Conservation (phyloP, 2,113 vertebrate species). For the Clarias gariepinus region DNA sequence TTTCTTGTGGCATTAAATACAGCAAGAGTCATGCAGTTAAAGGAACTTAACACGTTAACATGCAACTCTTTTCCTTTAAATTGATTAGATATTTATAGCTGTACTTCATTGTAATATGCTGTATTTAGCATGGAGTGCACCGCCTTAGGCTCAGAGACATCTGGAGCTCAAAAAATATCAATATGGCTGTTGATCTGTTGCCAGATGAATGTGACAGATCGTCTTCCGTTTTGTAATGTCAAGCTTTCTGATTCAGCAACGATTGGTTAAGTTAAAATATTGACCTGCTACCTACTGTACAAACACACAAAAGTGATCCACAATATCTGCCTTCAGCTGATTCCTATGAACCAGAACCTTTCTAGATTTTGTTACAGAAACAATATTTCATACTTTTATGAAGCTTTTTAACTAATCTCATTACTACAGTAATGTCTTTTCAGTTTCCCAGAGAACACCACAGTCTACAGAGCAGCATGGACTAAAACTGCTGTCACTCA, state of each 20-base stretch:
- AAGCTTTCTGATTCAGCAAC: background rate
- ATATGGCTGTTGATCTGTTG: slow-evolving; percentile 11
- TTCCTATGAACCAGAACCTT: background rate
- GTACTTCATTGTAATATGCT: background rate
- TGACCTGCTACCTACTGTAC: background rate
- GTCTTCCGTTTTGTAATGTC: background rate
- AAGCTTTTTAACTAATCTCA: background rate
- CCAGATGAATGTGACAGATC: background rate
- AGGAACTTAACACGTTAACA: background rate
- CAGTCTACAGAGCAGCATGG: background rate
- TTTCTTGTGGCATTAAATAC: background rate
- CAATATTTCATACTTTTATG: background rate
- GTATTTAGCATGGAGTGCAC: background rate
- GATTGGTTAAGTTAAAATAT: background rate
- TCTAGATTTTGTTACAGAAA: background rate
- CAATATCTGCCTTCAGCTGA: background rate
- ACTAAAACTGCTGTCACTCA: background rate
- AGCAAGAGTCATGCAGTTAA: background rate
- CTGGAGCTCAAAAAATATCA: background rate
- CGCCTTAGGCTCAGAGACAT: background rate
- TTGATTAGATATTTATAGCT: background rate
- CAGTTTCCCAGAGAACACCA: background rate
- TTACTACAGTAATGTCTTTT: background rate
- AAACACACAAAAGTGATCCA: background rate
- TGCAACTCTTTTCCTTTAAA: background rate